Evolutionary conservation across 2,113 vertebrate species (phyloP).

Genomic region (Austrofundulus limnaeus): DNA sequence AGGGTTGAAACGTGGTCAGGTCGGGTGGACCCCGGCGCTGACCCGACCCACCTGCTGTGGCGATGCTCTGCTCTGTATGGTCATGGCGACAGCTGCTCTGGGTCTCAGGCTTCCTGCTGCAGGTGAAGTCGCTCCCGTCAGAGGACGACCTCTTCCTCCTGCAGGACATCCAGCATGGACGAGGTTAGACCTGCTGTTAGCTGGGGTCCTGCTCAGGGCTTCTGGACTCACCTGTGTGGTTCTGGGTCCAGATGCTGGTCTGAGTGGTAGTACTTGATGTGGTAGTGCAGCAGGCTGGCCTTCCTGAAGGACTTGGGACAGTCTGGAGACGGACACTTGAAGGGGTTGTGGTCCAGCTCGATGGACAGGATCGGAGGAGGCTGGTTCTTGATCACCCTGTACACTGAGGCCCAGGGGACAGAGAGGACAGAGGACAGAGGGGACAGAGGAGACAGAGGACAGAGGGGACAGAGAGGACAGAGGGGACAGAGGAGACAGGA

Average conservation of each 20-base stretch:
- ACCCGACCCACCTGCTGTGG: conserved; percentile 72
- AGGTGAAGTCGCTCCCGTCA: conserved; percentile 61
- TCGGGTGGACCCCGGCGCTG: not conserved
- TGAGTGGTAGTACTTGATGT: conserved; percentile 97
- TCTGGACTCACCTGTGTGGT: conserved; percentile 44
- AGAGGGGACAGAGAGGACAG: no score
- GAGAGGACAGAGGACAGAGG: conserved; percentile 13
- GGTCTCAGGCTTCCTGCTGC: conserved; percentile 76
- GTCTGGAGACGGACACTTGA: conserved; percentile 90
- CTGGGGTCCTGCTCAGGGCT: not conserved
- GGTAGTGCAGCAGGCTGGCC: conserved; percentile 93
- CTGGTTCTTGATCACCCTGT: conserved; percentile 88
- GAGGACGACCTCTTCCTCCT: conserved; percentile 85
- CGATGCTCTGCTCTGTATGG: conserved; percentile 51
- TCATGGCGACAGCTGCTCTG: conserved; percentile 65
- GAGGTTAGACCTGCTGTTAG: not conserved
- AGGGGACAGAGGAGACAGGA: conserved; percentile 8
- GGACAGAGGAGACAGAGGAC: not conserved
- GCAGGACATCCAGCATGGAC: not conserved
- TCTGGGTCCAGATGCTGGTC: conserved; percentile 85
- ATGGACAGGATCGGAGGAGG: conserved; percentile 83
- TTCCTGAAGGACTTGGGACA: conserved; percentile 96
- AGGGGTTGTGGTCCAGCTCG: conserved; percentile 92
- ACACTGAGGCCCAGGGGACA: conserved; percentile 76
- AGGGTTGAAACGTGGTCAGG: not conserved